Evolutionary conservation across 2,888 invertebrate genomes (phyloP), one percentile per base, ranked within the genome.

Genomic region (Flabesymbios commensalis): DNA sequence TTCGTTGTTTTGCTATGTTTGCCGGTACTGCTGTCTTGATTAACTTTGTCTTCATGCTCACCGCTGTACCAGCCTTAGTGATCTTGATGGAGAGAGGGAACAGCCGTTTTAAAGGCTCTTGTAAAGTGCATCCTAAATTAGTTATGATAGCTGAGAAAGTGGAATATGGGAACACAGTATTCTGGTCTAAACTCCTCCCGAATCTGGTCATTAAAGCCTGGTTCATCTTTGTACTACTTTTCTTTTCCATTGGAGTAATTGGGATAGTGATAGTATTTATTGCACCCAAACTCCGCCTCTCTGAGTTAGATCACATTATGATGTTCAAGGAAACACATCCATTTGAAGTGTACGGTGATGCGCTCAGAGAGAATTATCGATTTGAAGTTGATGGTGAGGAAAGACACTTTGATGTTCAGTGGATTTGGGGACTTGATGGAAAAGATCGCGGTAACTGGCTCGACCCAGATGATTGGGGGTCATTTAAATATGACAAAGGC

Each of bases 11-110:
- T 67, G 79, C 80, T 51, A 71, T 83, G 66, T 99, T 96, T 87
- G 93, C 97, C 65, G 95, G 96, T 22, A 92, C 92, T 65, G 90
- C 94, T 36, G 91, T 97, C 62, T 86, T 96, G 70, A 89, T 91
- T 65, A 96, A 97, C 85, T 96, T 94, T 81, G 78, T 94, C 32
- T 85, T 99, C 63, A 94, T 95, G 89, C 86, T 95, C 60, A 90
- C 91, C 32, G 94, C 93, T 92, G 87, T 96, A 73, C 96, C 97
- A 49, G 92, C 93, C 19, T 89, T 91, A 74, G 88, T 97, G 72
- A 90, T 94, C 22, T 84, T 92, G 53, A 88, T 89, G 74, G 91
- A 91, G 65, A 82, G 83, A 72, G 75, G 55, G 75, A 74, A 63
- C 72, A 74, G 57, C 63, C 67, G 26, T 74, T 75, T 45, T 29